These are phyloP conservation scores for Pseudococcus viburni DNA, from an alignment of 2,888 invertebrate species.

Conservation along the genomic window DNA sequence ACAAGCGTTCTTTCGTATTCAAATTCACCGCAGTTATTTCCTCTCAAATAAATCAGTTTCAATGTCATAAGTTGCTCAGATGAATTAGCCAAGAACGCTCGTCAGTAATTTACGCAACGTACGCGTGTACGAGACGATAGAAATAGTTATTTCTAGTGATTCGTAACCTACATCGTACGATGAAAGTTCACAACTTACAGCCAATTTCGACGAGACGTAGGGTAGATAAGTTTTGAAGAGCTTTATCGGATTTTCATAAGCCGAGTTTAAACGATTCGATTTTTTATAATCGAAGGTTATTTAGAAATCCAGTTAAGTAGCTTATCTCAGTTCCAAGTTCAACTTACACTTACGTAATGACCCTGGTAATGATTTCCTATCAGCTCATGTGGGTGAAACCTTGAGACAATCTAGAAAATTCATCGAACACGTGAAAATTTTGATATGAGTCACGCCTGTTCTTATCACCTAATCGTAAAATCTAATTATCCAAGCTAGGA, in stretches of 20 bases:
- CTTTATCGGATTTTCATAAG: neutral
- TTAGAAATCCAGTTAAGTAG: constrained; percentile 15
- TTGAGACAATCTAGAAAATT: constrained; percentile 44
- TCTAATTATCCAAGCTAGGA: neutral
- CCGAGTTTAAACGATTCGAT: neutral
- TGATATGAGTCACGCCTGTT: constrained; percentile 13
- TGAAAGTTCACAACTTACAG: neutral
- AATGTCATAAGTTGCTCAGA: neutral
- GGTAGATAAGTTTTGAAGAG: neutral
- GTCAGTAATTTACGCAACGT: constrained; percentile 34
- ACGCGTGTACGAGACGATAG: neutral
- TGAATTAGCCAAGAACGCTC: constrained; percentile 25
- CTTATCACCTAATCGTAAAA: neutral
- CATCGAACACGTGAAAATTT: constrained; percentile 18
- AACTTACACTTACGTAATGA: neutral
- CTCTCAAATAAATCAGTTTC: neutral
- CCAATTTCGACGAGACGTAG: neutral
- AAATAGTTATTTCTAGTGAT: constrained; percentile 19
- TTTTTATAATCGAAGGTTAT: neutral
- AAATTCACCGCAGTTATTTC: neutral
- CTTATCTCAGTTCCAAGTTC: constrained; percentile 47
- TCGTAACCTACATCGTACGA: constrained; percentile 33
- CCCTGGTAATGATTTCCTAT: constrained; percentile 38
- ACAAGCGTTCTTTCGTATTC: neutral
- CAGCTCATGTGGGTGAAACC: constrained; percentile 1